Evolutionary conservation across 2,113 vertebrate species (phyloP).

Genomic region (Chrysochloris asiatica): DNA sequence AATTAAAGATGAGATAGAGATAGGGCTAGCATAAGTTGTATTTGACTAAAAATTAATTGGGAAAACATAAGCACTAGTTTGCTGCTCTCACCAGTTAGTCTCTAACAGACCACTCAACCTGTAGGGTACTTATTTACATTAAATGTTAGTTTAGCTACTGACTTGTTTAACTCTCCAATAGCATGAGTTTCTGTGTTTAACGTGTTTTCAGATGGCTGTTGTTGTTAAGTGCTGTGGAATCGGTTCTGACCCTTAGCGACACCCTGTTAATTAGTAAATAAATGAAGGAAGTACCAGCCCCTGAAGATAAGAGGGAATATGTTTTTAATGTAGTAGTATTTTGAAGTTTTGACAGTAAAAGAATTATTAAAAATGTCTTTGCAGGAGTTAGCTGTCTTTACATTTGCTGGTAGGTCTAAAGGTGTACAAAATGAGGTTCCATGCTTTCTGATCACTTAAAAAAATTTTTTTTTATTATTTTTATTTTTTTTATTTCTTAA

Average conservation of each 20-base stretch:
- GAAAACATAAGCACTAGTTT: neutral
- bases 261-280: neutral
- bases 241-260: too few relatives aligned
- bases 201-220: neutral
- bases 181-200: neutral
- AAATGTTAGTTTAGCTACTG: neutral
- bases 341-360: constrained; percentile 24
- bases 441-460: neutral
- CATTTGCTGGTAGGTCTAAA: neutral
- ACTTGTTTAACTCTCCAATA: neutral
- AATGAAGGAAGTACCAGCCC: neutral
- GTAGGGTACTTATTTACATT: neutral
- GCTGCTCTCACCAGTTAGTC: neutral
- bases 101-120: neutral
- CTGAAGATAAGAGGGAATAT: neutral
- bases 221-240: too few relatives aligned
- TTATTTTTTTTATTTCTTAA: constrained; percentile 6
- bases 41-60: neutral
- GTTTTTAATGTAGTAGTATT: neutral
- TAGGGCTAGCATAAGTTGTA: neutral
- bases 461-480: too few relatives aligned
- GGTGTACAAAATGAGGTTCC: neutral
- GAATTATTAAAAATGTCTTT: constrained; percentile 43
- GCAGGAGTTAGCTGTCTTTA: neutral
- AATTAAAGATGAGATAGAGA: neutral